Conservation (phyloP, 1,140 invertebrate genomes). For the Penaeus indicus region DNA sequence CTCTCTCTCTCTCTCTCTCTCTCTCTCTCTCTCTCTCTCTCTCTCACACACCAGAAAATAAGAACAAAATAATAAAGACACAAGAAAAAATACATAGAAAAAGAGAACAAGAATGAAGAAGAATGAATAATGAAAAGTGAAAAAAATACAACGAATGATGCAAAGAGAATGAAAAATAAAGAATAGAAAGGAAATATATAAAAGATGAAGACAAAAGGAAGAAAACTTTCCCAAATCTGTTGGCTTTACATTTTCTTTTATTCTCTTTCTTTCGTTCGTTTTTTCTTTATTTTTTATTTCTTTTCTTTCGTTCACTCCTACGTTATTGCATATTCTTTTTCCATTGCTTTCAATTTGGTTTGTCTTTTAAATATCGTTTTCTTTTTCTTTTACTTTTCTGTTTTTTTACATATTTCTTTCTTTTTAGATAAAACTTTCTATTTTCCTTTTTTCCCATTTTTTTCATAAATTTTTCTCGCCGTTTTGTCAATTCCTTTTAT, state of each 20-base stretch:
- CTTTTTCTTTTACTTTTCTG: conserved; percentile 13
- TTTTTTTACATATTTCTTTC: background rate
- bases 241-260: no score
- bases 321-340: no score
- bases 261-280: no score
- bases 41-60: no score
- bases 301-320: no score
- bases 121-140: background rate
- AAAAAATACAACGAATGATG: background rate
- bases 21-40: no score
- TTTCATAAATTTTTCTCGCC: background rate
- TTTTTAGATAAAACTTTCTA: no score
- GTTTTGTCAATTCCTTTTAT: background rate
- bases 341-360: conserved; percentile 20
- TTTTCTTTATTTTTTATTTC: no score
- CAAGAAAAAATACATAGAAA: background rate
- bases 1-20: no score
- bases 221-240: no score
- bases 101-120: background rate
- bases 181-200: background rate
- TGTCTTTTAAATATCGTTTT: conserved; percentile 9
- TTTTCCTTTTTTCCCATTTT: background rate
- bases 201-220: no score
- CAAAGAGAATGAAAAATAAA: background rate
- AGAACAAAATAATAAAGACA: background rate